A percentile compares a stretch with the other conserved stretches of the same genome.
These are phyloP conservation scores for Tineola bisselliella DNA, from an alignment of 2,888 invertebrate species.

Conservation along the genomic window DNA sequence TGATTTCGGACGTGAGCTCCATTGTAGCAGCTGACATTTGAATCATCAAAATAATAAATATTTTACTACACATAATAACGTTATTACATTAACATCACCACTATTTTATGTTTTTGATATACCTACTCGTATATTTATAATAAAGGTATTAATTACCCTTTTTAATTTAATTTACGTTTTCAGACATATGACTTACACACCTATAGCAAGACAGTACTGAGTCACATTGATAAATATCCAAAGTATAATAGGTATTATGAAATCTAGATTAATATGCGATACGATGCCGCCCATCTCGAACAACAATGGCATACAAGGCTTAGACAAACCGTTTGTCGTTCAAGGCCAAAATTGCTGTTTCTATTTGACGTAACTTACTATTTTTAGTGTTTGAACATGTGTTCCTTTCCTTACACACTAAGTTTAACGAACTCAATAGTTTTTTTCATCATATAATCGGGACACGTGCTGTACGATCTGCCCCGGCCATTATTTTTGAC, in stretches of 20 bases:
- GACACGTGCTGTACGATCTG: constrained; percentile 19
- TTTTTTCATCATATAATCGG: constrained; percentile 6
- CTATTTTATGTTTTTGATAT: no score
- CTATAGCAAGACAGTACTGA: no score
- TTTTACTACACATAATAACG: background rate
- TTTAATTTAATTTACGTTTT: no score
- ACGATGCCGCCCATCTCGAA: background rate
- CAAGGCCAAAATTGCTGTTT: constrained; percentile 48
- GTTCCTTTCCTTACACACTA: constrained; percentile 19
- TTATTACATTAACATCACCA: no score
- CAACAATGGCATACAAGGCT: background rate
- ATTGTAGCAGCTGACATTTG: constrained; percentile 19
- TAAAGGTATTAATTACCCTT: no score
- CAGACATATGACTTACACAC: no score
- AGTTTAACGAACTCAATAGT: constrained; percentile 33
- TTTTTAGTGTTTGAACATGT: constrained; percentile 30
- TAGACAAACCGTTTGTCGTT: constrained; percentile 15
- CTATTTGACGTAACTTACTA: constrained; percentile 37
- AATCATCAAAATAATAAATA: background rate
- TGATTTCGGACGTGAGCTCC: constrained; percentile 40
- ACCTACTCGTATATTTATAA: no score
- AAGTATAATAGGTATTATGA: no score
- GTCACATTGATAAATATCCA: no score
- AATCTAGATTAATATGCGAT: background rate
- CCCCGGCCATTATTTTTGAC: constrained; percentile 7